A percentile compares a stretch with the other conserved stretches of the same genome.
phyloP scores from a whole-genome alignment of 1,140 invertebrate species.

The Diuraphis noxia region DNA sequence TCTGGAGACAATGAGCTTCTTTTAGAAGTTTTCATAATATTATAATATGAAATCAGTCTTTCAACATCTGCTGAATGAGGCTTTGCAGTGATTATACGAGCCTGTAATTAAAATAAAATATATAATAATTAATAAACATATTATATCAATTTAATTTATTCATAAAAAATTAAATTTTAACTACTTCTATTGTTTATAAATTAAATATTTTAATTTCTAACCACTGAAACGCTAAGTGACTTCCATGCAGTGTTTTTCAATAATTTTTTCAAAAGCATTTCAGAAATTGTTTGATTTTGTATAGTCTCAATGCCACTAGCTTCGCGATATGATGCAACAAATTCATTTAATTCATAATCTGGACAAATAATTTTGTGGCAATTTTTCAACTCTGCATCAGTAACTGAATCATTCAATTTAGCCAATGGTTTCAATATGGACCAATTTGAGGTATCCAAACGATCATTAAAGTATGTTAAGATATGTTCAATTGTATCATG shows the following conservation, averaged over 20 bases:
- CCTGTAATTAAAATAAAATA: neutral
- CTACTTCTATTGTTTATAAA: neutral
- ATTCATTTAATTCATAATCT: no score
- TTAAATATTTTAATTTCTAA: neutral
- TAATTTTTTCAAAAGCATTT: neutral
- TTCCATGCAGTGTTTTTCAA: neutral
- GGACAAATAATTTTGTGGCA: neutral
- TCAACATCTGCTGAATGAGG: neutral
- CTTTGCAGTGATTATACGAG: neutral
- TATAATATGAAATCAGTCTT: neutral
- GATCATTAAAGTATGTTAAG: no score
- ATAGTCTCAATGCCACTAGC: neutral
- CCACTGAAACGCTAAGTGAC: neutral
- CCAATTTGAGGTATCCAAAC: no score
- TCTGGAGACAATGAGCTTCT: neutral
- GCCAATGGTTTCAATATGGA: no score
- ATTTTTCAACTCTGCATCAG: neutral
- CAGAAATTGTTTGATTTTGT: neutral
- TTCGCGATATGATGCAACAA: neutral
- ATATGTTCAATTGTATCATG: no score
- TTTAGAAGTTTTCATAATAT: conserved; percentile 2
- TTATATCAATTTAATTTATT: neutral
- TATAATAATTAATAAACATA: neutral
- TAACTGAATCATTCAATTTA: no score
- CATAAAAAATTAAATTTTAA: neutral